Percentiles rank a stretch among this genome's conserved stretches.
phyloP scores from a whole-genome alignment of 2,888 invertebrate species.

The Aproaerema taeniolella region DNA sequence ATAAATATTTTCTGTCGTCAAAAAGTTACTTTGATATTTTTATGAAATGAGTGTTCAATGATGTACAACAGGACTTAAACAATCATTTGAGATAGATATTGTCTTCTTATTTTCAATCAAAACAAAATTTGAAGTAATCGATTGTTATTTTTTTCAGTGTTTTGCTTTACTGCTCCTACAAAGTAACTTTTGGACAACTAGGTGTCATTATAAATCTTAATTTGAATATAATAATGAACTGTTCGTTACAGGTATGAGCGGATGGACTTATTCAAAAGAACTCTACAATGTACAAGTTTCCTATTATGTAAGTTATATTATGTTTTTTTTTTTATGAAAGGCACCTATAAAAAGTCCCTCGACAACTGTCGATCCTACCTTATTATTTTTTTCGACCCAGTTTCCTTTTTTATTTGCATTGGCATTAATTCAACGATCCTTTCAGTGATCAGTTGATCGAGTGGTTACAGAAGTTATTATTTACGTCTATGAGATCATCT shows the following conservation, averaged over 20 bases:
- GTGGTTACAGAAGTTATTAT: too few relatives aligned
- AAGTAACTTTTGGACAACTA: too few relatives aligned
- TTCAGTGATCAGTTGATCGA: too few relatives aligned
- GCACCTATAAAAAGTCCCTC: constrained; percentile 72
- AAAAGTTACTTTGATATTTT: constrained; percentile 17
- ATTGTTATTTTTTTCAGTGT: too few relatives aligned
- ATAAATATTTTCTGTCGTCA: constrained; percentile 35
- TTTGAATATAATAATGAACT: constrained; percentile 32
- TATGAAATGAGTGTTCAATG: too few relatives aligned
- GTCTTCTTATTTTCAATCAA: too few relatives aligned
- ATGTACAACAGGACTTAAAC: too few relatives aligned
- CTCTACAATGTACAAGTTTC: constrained; percentile 59
- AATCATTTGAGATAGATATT: too few relatives aligned
- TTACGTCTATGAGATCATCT: constrained; percentile 11
- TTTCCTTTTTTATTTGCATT: constrained; percentile 17
- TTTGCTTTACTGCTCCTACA: too few relatives aligned
- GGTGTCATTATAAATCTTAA: constrained; percentile 28
- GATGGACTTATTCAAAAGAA: constrained; percentile 66
- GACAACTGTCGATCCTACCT: constrained; percentile 59
- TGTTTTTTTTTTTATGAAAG: constrained; percentile 63
- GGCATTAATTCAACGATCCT: background rate
- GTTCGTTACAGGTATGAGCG: constrained; percentile 49
- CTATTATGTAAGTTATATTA: constrained; percentile 53
- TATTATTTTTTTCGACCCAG: constrained; percentile 49
- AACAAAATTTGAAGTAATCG: too few relatives aligned